These are phyloP conservation scores for Hypanus sabinus DNA, from an alignment of 2,113 vertebrate genomes.

Conservation along the genomic window DNA sequence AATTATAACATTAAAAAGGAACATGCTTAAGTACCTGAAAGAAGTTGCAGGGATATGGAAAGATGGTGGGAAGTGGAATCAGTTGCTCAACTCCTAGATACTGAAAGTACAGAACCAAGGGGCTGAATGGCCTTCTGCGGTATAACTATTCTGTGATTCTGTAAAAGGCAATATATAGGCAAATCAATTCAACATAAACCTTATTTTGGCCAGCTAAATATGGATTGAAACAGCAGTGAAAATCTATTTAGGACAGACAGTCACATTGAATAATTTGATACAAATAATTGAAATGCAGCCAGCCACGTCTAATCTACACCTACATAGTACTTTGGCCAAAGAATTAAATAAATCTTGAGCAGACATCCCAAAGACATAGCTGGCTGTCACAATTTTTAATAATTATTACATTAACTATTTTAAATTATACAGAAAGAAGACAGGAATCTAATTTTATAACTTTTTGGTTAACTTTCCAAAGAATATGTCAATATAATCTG, in stretches of 20 bases:
- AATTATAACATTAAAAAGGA: no score
- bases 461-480: background rate
- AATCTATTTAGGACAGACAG: slow-evolving; percentile 10
- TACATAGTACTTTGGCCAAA: background rate
- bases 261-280: slow-evolving; percentile 7
- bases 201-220: background rate
- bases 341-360: background rate
- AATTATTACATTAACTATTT: background rate
- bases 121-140: no score
- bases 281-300: background rate
- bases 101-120: no score
- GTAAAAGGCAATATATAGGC: no score
- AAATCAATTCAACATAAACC: background rate
- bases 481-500: background rate
- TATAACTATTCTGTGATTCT: no score
- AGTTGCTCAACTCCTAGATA: no score
- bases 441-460: background rate
- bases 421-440: background rate
- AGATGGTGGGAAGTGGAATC: no score
- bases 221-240: background rate
- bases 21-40: no score
- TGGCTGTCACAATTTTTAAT: background rate
- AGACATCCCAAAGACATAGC: background rate
- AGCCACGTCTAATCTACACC: background rate
- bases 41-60: no score